These are phyloP conservation scores for Synanthedon tipuliformis DNA, from an alignment of 2,888 invertebrate species.

Conservation along the genomic window DNA sequence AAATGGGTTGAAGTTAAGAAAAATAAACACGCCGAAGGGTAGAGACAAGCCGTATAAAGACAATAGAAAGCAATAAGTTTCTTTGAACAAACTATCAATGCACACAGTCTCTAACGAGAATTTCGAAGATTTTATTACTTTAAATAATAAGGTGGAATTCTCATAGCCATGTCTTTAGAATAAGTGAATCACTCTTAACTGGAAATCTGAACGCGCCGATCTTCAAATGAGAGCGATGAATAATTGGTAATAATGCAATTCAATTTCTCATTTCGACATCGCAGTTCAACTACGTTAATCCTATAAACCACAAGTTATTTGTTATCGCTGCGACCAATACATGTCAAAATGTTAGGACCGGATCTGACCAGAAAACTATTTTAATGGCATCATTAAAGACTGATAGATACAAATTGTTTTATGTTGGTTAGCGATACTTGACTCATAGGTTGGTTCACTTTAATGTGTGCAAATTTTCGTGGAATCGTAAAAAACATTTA, in stretches of 20 bases:
- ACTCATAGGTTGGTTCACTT: slow-evolving; percentile 22
- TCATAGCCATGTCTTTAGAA: slow-evolving; percentile 18
- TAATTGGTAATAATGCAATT: slow-evolving; percentile 32
- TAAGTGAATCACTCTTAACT: slow-evolving; percentile 13
- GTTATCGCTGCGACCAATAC: slow-evolving; percentile 34
- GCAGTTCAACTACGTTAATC: slow-evolving; percentile 23
- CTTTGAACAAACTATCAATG: slow-evolving; percentile 26
- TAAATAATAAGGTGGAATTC: neutral
- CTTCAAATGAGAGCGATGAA: slow-evolving; percentile 11
- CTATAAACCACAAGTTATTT: slow-evolving; percentile 50
- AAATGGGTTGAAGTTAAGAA: slow-evolving; percentile 18
- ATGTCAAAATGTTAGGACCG: slow-evolving; percentile 49
- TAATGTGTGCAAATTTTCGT: neutral
- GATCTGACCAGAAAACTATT: slow-evolving; percentile 54
- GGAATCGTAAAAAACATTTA: too few relatives aligned
- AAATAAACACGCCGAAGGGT: slow-evolving; percentile 29
- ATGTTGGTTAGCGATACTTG: slow-evolving; percentile 21
- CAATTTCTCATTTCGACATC: slow-evolving; percentile 38
- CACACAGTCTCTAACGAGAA: neutral
- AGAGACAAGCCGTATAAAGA: slow-evolving; percentile 26
- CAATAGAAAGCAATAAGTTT: slow-evolving; percentile 44
- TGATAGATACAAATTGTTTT: slow-evolving; percentile 61
- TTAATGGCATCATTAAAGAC: slow-evolving; percentile 61
- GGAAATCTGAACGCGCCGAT: slow-evolving; percentile 13
- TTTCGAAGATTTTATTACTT: neutral